phyloP scores from a whole-genome alignment of 2,113 vertebrate genomes.

The Mastomys natalensis region DNA sequence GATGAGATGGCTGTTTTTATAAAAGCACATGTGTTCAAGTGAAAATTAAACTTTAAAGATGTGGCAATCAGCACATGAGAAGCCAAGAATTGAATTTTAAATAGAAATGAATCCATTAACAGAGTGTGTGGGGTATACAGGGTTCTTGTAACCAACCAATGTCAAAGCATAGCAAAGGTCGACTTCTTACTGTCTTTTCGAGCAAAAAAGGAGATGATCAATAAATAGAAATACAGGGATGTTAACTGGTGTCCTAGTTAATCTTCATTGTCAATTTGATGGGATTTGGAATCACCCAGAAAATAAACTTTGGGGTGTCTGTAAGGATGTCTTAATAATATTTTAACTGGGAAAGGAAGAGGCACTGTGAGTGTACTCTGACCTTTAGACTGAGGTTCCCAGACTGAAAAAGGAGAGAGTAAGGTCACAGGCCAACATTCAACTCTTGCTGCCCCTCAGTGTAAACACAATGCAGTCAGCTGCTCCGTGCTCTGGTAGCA shows the following conservation, averaged over 20 bases:
- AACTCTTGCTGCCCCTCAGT: background rate
- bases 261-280: background rate
- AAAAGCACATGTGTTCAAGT: background rate
- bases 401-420: background rate
- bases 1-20: background rate
- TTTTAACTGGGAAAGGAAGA: background rate
- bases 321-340: background rate
- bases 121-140: background rate
- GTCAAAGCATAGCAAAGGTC: background rate
- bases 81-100: background rate
- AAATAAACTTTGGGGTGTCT: too few species aligned
- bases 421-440: background rate
- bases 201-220: slow-evolving; percentile 12
- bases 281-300: background rate
- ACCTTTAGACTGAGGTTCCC: background rate
- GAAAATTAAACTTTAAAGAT: background rate
- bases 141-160: background rate
- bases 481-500: background rate
- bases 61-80: background rate
- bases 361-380: background rate
- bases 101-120: background rate
- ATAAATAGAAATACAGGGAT: background rate
- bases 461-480: too few species aligned
- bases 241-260: background rate
- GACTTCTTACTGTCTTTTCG: background rate